Conservation (phyloP, 2,797 vertebrate species). For the Ptychobarbus kaznakovi region DNA sequence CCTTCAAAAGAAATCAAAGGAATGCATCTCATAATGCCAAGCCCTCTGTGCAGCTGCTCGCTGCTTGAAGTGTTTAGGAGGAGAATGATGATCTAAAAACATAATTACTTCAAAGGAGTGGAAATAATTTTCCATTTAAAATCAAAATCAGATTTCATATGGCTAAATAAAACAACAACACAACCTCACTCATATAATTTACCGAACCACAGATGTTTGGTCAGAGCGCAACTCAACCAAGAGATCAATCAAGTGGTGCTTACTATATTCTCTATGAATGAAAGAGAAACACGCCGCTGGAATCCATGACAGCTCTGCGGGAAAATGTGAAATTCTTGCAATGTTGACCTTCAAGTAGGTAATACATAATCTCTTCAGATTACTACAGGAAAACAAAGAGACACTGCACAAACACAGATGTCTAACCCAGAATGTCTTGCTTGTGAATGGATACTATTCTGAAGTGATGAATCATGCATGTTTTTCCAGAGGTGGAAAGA, state of each 20-base stretch:
- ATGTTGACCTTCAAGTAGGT: conserved; percentile 16
- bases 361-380: neutral
- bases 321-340: conserved; percentile 6
- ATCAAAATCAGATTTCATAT: conserved; percentile 21
- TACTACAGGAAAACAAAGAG: conserved; percentile 15
- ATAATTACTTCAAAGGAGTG: conserved; percentile 34
- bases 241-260: conserved; percentile 32
- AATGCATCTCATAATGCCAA: conserved; percentile 7
- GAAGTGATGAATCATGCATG: neutral
- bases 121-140: conserved; percentile 42
- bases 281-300: conserved; percentile 11
- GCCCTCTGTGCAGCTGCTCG: conserved; percentile 25
- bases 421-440: neutral
- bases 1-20: conserved; percentile 37
- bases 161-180: conserved; percentile 44
- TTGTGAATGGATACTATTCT: neutral
- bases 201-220: conserved; percentile 31
- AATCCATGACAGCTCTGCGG: neutral
- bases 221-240: conserved; percentile 26
- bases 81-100: conserved; percentile 27
- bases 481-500: neutral
- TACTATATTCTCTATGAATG: conserved; percentile 5
- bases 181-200: conserved; percentile 26
- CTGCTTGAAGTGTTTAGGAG: conserved; percentile 15
- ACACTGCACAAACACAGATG: conserved; percentile 7